Evolutionary conservation across 2,113 vertebrate genomes (phyloP), one percentile per base, ranked within the genome.

Genomic region (Hoplias malabaricus): DNA sequence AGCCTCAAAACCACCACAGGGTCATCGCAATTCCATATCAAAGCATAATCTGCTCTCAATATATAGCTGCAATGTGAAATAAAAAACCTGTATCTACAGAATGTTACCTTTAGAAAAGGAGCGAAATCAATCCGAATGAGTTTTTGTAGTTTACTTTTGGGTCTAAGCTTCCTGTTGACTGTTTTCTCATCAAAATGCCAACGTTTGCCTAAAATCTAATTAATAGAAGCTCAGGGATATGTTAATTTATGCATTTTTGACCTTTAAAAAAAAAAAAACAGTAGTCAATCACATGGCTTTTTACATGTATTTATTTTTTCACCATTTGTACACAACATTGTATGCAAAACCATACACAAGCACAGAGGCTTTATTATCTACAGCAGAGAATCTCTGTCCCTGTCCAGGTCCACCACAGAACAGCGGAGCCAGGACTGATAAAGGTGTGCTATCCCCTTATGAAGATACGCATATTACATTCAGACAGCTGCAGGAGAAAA

Each of bases 231-330:
- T 54, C 6, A 23, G 8, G n/a, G 3, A 23, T 10, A 11, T 9
- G n/a, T 23, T 8, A 7, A n/a, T 50, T 53, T 10, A 53, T 53
- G 9, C 1, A 46, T n/a, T 3, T 50, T 50, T 50, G 46, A 21
- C 5, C 4, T 4, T 50, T 5, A 1, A 50, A 50, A 16, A 50
- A 50, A 7, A 1, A 6, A 23, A 43, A 29, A 61, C 23, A 70
- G 27, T 4, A 70, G 68, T 57, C 38, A 40, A 42, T 34, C 57
- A 11, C 48, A 72, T 72, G 16, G 48, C 8, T 79, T 69, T 57
- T 33, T 21, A 62, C 54, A 68, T 74, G 43, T 31, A 68, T 80
- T 75, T 80, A 80, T 80, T 80, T 61, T 38, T 31, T 11, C 36
- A 75, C 54, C 31, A 75, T 75, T 27, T 54, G 38, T 31, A 62